Evolutionary conservation across 2,888 invertebrate species (phyloP), one percentile per base, ranked within the genome.

Genomic region (Oeneis ivallda): DNA sequence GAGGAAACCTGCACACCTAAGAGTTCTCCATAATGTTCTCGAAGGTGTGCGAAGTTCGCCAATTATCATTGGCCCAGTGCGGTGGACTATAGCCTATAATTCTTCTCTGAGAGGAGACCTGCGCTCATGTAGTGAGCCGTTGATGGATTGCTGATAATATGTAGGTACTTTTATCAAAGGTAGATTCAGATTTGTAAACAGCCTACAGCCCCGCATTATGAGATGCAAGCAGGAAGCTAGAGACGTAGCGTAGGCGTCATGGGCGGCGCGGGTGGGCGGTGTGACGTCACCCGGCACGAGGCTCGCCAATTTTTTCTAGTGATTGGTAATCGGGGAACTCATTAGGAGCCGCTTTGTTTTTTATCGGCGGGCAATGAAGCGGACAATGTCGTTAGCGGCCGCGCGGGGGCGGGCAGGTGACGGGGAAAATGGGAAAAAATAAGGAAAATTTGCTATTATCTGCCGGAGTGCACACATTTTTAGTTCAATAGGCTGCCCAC

Each of bases 311-410:
- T 80, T 80, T 79, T 79, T 73, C 76, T 70, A 70, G 73, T 76
- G 76, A 80, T 80, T 74, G 80, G 80, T 79, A 80, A 80, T 80
- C 79, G 80, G 73, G 64, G 63, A 75, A 73, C 76, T 78, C 79
- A 79, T 80, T 80, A 80, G 78, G 72, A 68, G 67, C 37, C 71
- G 73, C 75, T 75, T 79, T 79, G 78, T 79, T 79, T 80, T 79
- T 78, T 77, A 76, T 75, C 70, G 70, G 61, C 67, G 72, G 74
- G 73, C 78, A 80, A 80, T 80, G 80, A 75, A 71, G 78, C 75
- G 80, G 70, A 70, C 76, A 75, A 67, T 75, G 74, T 79, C 78
- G 75, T 76, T 77, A 75, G 73, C 70, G 67, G 58, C 65, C 69
- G 32, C 32, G 32, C 32, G 32, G 32, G 8, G 37, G 37, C 6